These are phyloP conservation scores for Sylvia borin DNA, from an alignment of 2,797 vertebrate species.

Conservation along the genomic window DNA sequence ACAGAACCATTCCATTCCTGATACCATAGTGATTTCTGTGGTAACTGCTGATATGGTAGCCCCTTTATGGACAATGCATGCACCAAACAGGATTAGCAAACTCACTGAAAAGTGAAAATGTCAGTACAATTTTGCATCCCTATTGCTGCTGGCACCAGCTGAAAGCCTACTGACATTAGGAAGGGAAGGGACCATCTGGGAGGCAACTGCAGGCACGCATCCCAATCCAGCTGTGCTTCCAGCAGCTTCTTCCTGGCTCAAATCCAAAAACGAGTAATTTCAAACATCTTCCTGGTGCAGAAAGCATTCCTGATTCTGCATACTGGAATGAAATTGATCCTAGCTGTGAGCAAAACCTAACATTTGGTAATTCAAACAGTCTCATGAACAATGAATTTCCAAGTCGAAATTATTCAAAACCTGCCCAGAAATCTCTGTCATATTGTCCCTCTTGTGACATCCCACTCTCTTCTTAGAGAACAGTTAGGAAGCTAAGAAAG, in stretches of 20 bases:
- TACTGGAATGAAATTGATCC: neutral
- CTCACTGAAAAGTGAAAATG: constrained; percentile 28
- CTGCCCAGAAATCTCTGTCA: neutral
- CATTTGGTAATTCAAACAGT: neutral
- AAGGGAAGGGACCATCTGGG: neutral
- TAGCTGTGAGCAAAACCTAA: neutral
- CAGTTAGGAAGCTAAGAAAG: neutral
- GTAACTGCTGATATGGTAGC: neutral
- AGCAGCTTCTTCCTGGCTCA: constrained; percentile 39
- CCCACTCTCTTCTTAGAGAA: neutral
- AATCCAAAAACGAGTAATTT: neutral
- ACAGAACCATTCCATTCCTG: neutral
- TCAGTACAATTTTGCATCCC: neutral
- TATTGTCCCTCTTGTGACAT: neutral
- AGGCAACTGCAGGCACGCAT: constrained; percentile 14
- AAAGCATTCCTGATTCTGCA: neutral
- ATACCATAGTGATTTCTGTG: neutral
- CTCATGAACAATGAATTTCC: neutral
- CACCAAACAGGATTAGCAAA: neutral
- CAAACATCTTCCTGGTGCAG: neutral
- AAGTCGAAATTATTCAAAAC: neutral
- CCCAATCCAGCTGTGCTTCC: constrained; percentile 24
- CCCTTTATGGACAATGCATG: neutral
- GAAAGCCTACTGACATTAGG: constrained; percentile 26
- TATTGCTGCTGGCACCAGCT: constrained; percentile 4